Conservation (phyloP, 2,797 vertebrate genomes). For the Oreochromis grahami region DNA sequence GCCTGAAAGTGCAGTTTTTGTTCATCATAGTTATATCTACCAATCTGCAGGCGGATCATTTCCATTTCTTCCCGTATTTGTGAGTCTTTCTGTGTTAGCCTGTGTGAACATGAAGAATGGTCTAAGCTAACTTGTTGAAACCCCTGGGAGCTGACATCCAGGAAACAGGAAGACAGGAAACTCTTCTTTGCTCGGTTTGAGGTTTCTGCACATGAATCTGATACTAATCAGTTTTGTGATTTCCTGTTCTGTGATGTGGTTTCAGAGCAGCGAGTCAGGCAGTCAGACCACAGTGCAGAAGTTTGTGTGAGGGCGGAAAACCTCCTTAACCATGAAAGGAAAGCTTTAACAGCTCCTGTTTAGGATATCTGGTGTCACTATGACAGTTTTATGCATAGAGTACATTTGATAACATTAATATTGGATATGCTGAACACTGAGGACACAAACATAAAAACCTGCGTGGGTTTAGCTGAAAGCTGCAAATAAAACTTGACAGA, state of each 20-base stretch:
- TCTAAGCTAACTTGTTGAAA: neutral
- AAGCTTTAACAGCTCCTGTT: neutral
- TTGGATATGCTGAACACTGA: neutral
- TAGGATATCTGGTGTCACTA: neutral
- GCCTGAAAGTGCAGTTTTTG: neutral
- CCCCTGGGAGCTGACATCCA: neutral
- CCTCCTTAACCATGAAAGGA: neutral
- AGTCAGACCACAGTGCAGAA: fast-evolving
- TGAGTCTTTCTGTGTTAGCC: neutral
- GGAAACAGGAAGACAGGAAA: fast-evolving
- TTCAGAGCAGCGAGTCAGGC: neutral
- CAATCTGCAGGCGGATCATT: neutral
- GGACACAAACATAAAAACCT: neutral
- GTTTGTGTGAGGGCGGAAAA: neutral
- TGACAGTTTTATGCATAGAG: fast-evolving
- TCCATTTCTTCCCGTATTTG: neutral
- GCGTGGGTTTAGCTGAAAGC: neutral
- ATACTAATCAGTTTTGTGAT: neutral
- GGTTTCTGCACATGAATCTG: neutral
- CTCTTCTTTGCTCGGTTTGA: neutral
- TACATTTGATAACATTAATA: neutral
- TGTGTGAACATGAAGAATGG: neutral
- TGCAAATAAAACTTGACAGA: neutral
- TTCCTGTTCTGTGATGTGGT: neutral
- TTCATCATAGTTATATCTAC: neutral